Conservation (phyloP, 53 echinoderm and acorn worm species). For the Holothuria scabra region DNA sequence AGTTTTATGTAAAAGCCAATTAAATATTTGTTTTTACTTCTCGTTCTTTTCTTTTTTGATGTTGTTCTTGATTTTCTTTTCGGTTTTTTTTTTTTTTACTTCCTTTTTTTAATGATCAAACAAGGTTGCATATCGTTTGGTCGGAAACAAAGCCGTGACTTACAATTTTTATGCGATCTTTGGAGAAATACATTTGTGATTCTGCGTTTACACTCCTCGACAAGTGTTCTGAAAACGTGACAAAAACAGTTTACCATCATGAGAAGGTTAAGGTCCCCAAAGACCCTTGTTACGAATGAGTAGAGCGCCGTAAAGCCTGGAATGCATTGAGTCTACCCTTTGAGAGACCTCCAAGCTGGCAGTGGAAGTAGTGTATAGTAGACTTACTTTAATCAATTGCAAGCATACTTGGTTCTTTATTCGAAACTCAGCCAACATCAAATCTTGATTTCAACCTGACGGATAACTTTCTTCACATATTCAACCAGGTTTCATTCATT, state of each 20-base stretch:
- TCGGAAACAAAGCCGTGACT: too few species aligned
- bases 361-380: background rate
- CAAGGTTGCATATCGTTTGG: too few species aligned
- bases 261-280: constrained; percentile 33
- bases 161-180: background rate
- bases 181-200: constrained; percentile 13
- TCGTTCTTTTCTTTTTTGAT: background rate
- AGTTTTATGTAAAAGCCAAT: background rate
- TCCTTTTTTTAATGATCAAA: background rate
- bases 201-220: constrained; percentile 4
- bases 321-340: constrained; percentile 6
- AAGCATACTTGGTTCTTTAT: too few species aligned
- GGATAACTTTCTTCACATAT: too few species aligned
- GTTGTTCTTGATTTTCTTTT: background rate
- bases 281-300: background rate
- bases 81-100: background rate
- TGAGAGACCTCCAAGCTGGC: background rate
- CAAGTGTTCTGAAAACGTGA: constrained; percentile 38
- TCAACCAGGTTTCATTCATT: too few species aligned
- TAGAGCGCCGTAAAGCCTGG: constrained; percentile 32
- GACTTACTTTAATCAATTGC: too few species aligned
- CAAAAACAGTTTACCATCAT: constrained; percentile 5
- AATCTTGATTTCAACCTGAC: too few species aligned
- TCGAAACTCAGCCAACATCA: too few species aligned
- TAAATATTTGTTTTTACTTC: background rate